These are phyloP conservation scores for Natator depressus DNA, from an alignment of 2,113 vertebrate species.

Conservation along the genomic window DNA sequence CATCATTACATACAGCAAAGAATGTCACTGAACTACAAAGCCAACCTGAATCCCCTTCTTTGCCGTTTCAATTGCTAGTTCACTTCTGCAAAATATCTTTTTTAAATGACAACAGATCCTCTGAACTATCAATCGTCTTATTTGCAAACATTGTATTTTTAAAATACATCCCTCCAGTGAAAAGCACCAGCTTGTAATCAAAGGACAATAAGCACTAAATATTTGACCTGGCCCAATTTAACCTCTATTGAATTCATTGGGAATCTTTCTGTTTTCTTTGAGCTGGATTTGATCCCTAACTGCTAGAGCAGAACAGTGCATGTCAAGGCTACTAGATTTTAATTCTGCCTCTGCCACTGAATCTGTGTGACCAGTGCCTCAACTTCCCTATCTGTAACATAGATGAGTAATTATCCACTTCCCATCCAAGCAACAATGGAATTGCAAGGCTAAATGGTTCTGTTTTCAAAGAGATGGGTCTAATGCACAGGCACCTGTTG, in stretches of 20 bases:
- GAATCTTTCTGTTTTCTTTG: neutral
- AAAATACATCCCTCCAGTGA: neutral
- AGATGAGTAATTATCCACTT: neutral
- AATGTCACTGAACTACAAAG: neutral
- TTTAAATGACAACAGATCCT: neutral
- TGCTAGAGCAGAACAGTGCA: neutral
- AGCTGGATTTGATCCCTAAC: neutral
- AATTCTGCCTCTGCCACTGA: neutral
- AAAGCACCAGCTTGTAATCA: accelerated
- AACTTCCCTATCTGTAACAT: accelerated
- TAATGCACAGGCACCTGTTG: accelerated
- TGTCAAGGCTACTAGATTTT: neutral
- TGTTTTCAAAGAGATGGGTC: accelerated
- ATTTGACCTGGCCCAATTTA: neutral
- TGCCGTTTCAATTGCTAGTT: neutral
- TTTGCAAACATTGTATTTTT: neutral
- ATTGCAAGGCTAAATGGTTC: accelerated
- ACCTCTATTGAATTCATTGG: neutral
- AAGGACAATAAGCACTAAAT: accelerated
- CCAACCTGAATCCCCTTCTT: neutral
- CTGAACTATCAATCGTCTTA: neutral
- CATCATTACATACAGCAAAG: neutral
- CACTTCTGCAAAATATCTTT: neutral
- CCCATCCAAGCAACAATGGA: accelerated
- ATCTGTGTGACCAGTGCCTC: neutral